Evolutionary conservation across 2,888 invertebrate genomes (phyloP), one percentile per base, ranked within the genome.

Genomic region (Sialis fuliginosa): DNA sequence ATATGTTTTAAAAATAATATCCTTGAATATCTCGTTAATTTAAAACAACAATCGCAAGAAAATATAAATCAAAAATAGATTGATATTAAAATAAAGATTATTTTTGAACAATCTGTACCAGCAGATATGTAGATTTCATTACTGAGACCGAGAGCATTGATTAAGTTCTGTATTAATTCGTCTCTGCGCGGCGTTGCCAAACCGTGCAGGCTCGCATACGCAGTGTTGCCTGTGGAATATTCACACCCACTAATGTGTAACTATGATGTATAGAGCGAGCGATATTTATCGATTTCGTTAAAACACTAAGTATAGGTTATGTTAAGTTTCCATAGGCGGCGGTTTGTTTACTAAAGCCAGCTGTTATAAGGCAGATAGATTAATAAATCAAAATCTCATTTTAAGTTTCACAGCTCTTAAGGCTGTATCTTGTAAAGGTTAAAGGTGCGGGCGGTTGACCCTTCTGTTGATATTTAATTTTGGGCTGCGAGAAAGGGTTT

Each of bases 261-360:
- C 42, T 42, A 42, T 42, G 42, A 42, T 42, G 42, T 42, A 42
- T 42, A 13, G 42, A 9, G 10, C 44, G 12, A 10, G 10, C 37
- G 45, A 45, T 45, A 45, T 45, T 45, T 45, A 45, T 45, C 45
- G 45, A 39, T 45, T 33, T 39, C 34, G 45, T 39, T 45, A 37
- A 37, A 37, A 37, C 39, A 39, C 39, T 45, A 45, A 45, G 39
- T 45, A 45, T 45, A 45, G 45, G 45, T 37, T 45, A 34, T 45
- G 45, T 39, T 12, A 31, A 37, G 12, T 12, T 10, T 37, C 10
- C 12, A n/a, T 10, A 37, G 37, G 42, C 42, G 42, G 42, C 32
- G 42, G 10, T 12, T 42, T 42, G 42, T 42, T 42, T 42, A 42
- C 42, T 30, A 37, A 42, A 42, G 42, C 30, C 42, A 9, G 32